phyloP scores from a whole-genome alignment of 2,113 vertebrate genomes.

The Ascaphus truei region DNA sequence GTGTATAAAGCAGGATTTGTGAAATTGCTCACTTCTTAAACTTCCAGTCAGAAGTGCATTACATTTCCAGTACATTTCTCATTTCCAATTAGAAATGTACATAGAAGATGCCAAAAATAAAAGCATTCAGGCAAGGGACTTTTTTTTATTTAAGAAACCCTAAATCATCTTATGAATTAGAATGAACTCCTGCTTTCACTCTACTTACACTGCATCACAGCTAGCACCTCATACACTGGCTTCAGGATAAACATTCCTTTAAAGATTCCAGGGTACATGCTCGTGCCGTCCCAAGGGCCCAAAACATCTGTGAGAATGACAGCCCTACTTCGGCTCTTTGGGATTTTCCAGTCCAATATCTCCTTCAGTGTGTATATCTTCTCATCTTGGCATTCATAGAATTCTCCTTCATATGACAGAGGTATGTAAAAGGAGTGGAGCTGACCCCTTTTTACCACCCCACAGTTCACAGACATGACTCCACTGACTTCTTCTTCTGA shows the following conservation, averaged over 20 bases:
- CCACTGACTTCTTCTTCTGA: constrained; percentile 52
- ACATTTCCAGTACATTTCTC: too few species aligned
- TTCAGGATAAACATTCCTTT: constrained; percentile 60
- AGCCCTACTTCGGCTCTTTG: constrained; percentile 61
- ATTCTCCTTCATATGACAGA: constrained; percentile 65
- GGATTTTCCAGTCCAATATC: constrained; percentile 75
- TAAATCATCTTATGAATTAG: too few species aligned
- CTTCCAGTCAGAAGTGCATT: too few species aligned
- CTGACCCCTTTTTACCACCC: constrained; percentile 49
- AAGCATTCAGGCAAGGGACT: too few species aligned
- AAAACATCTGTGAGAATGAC: constrained; percentile 60
- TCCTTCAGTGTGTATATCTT: constrained; percentile 77
- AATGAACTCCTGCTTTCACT: too few species aligned
- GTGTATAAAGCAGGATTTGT: too few species aligned
- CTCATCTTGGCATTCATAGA: constrained; percentile 75
- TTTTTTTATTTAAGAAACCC: too few species aligned
- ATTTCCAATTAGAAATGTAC: too few species aligned
- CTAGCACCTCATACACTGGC: constrained; percentile 76
- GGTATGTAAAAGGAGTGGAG: constrained; percentile 58
- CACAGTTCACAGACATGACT: constrained; percentile 53
- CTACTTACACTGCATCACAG: constrained; percentile 77
- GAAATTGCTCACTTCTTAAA: too few species aligned
- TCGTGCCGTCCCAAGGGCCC: constrained; percentile 41
- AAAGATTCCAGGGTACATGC: constrained; percentile 59
- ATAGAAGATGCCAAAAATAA: too few species aligned